Evolutionary conservation across 2,888 invertebrate genomes (phyloP).

Genomic region (Hirtodrosophila cameraria): DNA sequence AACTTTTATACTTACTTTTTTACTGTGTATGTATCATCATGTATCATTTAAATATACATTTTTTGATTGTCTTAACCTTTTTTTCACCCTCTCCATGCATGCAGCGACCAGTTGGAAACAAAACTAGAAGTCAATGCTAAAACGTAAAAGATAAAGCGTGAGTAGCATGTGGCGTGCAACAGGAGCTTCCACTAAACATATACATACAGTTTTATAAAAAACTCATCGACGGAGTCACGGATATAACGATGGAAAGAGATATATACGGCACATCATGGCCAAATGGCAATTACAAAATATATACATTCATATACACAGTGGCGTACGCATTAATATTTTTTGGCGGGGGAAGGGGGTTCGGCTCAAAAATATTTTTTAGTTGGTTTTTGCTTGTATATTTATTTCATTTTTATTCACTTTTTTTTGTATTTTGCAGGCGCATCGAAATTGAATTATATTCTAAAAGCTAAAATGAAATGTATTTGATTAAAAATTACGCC

Average conservation of each 20-base stretch:
- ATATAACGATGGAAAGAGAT: background rate
- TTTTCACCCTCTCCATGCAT: conserved; percentile 32
- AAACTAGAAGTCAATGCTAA: conserved; percentile 85
- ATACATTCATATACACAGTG: conserved; percentile 20
- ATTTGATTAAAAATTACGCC: too few relatives aligned
- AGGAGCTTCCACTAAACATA: conserved; percentile 82
- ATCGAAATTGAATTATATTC: too few relatives aligned
- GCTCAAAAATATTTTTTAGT: too few relatives aligned
- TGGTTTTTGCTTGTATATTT: too few relatives aligned
- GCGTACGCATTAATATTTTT: conserved; percentile 15
- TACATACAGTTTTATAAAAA: conserved; percentile 47
- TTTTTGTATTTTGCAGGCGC: too few relatives aligned
- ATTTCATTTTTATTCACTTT: too few relatives aligned
- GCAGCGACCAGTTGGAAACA: conserved; percentile 95
- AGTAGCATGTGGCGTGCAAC: conserved; percentile 74
- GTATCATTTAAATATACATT: too few relatives aligned
- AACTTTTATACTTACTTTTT: too few relatives aligned
- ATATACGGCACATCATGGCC: conserved; percentile 18
- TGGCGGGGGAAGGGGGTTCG: too few relatives aligned
- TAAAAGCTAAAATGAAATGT: too few relatives aligned
- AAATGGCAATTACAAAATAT: conserved; percentile 42
- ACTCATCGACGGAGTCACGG: conserved; percentile 15
- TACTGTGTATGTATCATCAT: too few relatives aligned
- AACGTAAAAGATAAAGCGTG: conserved; percentile 38
- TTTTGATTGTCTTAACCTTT: background rate